Base-by-base conservation (phyloP, 2,888 invertebrate genomes). In the Formica aserva region DNA sequence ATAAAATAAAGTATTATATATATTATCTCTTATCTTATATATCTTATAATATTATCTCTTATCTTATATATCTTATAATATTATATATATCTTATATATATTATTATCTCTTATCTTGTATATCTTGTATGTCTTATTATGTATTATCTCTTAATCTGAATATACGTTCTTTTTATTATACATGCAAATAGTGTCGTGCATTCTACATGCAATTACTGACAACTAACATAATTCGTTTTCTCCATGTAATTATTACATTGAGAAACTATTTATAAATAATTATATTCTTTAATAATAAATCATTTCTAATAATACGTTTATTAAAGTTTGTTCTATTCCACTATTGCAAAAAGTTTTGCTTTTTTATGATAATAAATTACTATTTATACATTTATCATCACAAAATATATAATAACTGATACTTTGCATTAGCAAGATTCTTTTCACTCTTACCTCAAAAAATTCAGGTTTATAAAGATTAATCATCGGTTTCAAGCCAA, bases 391-490 rank as follows among this genome's bases (percentile, higher is more conserved):
- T 45, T 22, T 65, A 22, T 65, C 18, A 65, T 38, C 15, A 4
- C 1, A 38, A 13, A 26, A 65, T 26, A 55, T 26, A 38, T 63
- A 22, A 38, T 1, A 2, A 13, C n/a, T 8, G 2, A 52, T 65
- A 45, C 2, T 76, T 35, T 29, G 5, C n/a, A 6, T 32, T 74
- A 65, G 9, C 13, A 52, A 35, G 3, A 13, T 38, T 29, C 1
- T 55, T 32, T 48, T 48, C 13, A 52, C 4, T 26, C 55, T 88
- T 87, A 93, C 93, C 89, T 93, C 90, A 18, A 92, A 60, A 57
- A 91, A 88, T 66, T 90, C 87, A 5, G 93, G 92, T 72, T 91
- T 91, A 5, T 84, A 88, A 32, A 93, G 63, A 52, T 91, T 87
- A 1, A 92, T 83, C 6, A 78, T 66, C 15, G 88, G 85, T 0